These are phyloP conservation scores for Prochilodus magdalenae DNA, from an alignment of 2,113 vertebrate species.

Conservation along the genomic window DNA sequence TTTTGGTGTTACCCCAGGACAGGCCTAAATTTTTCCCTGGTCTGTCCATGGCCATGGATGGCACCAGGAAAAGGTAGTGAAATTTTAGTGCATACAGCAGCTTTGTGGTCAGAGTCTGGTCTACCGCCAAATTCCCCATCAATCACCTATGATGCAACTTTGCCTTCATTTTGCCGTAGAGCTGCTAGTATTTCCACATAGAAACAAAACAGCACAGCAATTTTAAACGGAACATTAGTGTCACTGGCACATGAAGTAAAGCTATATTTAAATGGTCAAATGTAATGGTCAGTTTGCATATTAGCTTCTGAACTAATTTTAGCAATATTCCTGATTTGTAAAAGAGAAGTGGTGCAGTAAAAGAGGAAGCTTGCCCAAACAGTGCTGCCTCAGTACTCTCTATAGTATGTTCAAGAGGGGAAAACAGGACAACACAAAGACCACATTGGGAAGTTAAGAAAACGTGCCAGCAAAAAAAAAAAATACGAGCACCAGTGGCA, in stretches of 20 bases:
- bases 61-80: slow-evolving; percentile 10
- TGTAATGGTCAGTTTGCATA: not conserved
- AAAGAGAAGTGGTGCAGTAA: slow-evolving; percentile 39
- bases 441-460: slow-evolving; percentile 6
- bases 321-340: slow-evolving; percentile 20
- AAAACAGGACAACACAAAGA: slow-evolving; percentile 30
- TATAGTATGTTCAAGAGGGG: slow-evolving; percentile 19
- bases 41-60: not conserved
- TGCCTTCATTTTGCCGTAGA: not conserved
- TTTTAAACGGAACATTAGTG: not conserved
- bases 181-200: not conserved
- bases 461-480: not conserved
- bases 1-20: slow-evolving; percentile 3
- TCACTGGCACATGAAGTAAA: not conserved
- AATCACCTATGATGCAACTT: slow-evolving; percentile 1
- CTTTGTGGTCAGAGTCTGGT: not conserved
- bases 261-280: not conserved
- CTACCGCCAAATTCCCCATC: slow-evolving; percentile 7
- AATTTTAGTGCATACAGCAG: slow-evolving; percentile 10
- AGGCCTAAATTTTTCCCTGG: not conserved
- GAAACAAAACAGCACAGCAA: not conserved
- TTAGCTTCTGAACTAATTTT: not conserved
- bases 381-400: slow-evolving; percentile 29
- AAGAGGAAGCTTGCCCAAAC: slow-evolving; percentile 28
- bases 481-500: too few species aligned